Conservation (phyloP, 2,113 vertebrate genomes). For the Cinclus mexicanus region DNA sequence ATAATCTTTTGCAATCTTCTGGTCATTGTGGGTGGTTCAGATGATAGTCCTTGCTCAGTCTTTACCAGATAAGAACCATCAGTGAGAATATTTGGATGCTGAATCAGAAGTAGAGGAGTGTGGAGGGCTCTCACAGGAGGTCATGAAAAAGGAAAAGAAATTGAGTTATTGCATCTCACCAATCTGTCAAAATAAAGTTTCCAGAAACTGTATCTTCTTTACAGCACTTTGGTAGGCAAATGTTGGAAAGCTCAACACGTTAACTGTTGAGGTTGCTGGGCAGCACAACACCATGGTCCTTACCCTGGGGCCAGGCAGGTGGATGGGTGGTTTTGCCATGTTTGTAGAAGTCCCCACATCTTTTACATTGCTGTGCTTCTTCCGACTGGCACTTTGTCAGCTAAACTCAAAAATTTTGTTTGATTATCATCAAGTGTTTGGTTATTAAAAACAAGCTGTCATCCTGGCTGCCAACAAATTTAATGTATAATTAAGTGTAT, state of each 20-base stretch:
- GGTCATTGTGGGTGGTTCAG: not conserved
- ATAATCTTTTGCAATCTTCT: not conserved
- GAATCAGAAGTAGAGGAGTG: not conserved
- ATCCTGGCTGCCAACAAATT: not conserved
- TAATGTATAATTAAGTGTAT: not conserved
- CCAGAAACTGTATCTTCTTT: not conserved
- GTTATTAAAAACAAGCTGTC: conserved; percentile 36
- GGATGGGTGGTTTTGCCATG: not conserved
- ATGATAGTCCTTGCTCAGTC: not conserved
- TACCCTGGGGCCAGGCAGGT: not conserved
- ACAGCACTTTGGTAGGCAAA: not conserved
- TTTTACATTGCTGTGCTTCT: not conserved
- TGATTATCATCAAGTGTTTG: not conserved
- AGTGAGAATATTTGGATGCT: not conserved
- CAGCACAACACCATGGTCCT: not conserved
- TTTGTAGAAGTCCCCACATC: not conserved
- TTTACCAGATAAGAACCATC: not conserved
- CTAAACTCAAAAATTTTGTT: not conserved
- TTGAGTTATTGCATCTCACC: not conserved
- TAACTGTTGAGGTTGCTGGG: not conserved
- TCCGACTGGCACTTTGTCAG: not conserved
- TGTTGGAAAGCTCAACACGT: not conserved
- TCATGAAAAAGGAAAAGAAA: not conserved
- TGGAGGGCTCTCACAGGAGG: not conserved
- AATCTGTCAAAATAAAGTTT: not conserved